Evolutionary conservation across 2,113 vertebrate species (phyloP), one percentile per base, ranked within the genome.

Genomic region (Stictonetta naevosa): DNA sequence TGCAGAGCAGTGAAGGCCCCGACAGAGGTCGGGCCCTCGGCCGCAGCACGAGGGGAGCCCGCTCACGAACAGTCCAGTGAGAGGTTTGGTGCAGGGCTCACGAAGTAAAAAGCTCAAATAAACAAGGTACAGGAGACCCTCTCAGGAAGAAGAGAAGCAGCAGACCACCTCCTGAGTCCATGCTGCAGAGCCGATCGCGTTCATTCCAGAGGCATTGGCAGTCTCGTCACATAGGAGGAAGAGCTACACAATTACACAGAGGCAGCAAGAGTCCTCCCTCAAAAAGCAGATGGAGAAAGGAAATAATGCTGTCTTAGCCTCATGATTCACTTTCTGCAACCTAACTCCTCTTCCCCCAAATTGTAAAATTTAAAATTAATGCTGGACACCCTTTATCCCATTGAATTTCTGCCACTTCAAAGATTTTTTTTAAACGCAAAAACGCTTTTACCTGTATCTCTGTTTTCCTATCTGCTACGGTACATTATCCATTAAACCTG

Each of bases 321-420:
- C 3, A 0, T 7, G 22, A 52, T 36, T 6, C 1, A 0, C 34
- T 23, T n/a, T 56, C 74, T 17, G n/a, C 9, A 2, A 33, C 63
- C 8, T 34, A 14, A 2, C 53, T 58, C 33, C 40, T 34, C 26
- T 46, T 4, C 15, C 42, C 19, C 31, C 62, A 72, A 34, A 28
- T 36, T 28, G 33, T 20, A 48, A 55, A 84, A 44, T 15, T 17
- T 2, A 14, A 83, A 53, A 55, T 46, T 33, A 80, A 8, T 10
- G 40, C 58, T 1, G 3, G 8, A 40, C 52, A 38, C n/a, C 56
- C 34, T 34, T 56, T 42, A 55, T 11, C 69, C 69, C 38, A 11
- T 11, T 3, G 8, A 33, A 12, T 60, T 20, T 8, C 48, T 20
- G 34, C 62, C 42, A 53, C 4, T 13, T 11, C 72, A 46, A 23